Conservation (phyloP, 2,797 vertebrate species). For the Paratrypauchen microcephalus region DNA sequence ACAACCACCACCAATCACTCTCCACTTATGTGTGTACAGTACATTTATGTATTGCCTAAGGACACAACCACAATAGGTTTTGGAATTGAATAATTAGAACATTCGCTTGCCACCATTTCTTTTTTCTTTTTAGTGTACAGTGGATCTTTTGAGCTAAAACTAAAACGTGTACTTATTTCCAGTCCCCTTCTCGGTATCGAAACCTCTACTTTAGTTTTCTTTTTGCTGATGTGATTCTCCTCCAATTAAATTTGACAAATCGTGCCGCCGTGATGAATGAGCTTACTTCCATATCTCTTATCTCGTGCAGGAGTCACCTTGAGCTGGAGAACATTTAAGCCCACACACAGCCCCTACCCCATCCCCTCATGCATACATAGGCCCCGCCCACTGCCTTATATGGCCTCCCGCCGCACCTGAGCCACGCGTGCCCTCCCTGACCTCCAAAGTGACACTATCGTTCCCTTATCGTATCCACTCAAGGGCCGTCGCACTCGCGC, state of each 20-base stretch:
- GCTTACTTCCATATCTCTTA: not conserved
- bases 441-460: not conserved
- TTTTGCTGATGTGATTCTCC: not conserved
- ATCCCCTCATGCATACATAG: not conserved
- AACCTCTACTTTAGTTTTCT: not conserved
- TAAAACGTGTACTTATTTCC: not conserved
- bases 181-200: not conserved
- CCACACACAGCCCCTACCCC: not conserved
- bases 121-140: too few species aligned
- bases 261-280: not conserved
- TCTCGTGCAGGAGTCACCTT: conserved; percentile 7
- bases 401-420: not conserved
- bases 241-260: not conserved
- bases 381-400: not conserved
- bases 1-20: not conserved
- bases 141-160: not conserved
- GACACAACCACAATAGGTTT: not conserved
- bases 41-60: not conserved
- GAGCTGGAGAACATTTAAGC: not conserved
- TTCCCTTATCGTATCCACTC: not conserved
- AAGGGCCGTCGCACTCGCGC: not conserved
- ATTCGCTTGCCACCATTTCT: too few species aligned
- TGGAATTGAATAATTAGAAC: not conserved
- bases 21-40: too few species aligned
- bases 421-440: not conserved